Evolutionary conservation across 2,113 vertebrate species (phyloP), one percentile per base, ranked within the genome.

Genomic region (Plecturocebus donacophilus): DNA sequence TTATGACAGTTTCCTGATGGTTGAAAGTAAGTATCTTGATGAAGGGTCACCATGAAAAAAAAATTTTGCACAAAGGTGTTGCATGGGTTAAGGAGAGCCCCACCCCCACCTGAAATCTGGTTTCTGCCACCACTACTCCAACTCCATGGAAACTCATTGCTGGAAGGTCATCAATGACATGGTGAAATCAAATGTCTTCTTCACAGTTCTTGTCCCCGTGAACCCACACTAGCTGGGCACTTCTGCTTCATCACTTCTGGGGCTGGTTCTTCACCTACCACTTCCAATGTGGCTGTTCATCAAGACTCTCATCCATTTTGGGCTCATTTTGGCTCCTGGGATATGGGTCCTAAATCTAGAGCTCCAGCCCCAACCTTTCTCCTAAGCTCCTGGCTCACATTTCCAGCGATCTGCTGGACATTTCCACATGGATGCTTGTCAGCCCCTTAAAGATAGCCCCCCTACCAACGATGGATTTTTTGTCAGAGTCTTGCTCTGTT

Each of bases 1-100:
- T 93, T 38, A 25, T 84, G 93, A 90, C 79, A 93, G 38, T 56
- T 91, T 97, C 75, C 75, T 92, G 68, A 82, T 96, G 83, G 77
- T 71, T 80, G 71, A 76, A 92, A 96, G 81, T 85, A 84, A 95
- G 68, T 73, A 81, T 96, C 58, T 96, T 27, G 9, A 91, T 45
- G 94, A 92, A 96, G 87, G 87, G 82, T 87, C 61, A 82, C 49
- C 21, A 6, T 75, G 47, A 17, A 32, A 52, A 54, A 49, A 52
- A 52, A 52, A 58, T 21, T 21, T 25, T 25, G 47, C 40, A 80
- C 42, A 93, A 91, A 94, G 73, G 70, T 12, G 13, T 23, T 58
- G 20, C 4, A 1, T 32, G 88, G 52, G 40, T 64, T 66, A 42
- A 17, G 80, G n/a, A 23, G n/a, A 45, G 54, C 75, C 35, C 68